Base-by-base conservation (phyloP, 37 sponge, comb jelly and placozoan species). In the Agelas oroides region DNA sequence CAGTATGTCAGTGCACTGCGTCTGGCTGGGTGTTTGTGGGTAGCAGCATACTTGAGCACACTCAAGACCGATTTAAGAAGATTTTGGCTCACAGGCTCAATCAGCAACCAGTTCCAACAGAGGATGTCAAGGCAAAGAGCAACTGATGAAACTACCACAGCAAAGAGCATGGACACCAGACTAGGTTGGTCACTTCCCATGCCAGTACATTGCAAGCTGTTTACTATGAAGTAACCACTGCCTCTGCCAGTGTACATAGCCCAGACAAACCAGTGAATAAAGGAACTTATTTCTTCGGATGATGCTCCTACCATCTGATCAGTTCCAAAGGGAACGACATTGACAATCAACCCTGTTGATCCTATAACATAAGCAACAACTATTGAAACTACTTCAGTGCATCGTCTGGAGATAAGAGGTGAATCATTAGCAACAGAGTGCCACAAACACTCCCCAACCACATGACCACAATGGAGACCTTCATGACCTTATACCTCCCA, bases 401-500 rank as follows among this genome's bases (percentile, higher is more conserved):
- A 46, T 46, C 46, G 8, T 46, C 46, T 12, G 46, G 8, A 8
- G 46, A 46, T 46, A 8, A 8, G 46, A 46, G 46, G 8, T 46
- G 46, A 8, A 46, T 46, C 46, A 46, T 8, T 46, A 46, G 46
- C 46, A 46, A 46, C 46, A 46, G 46, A 46, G 46, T 46, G 46
- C 46, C 46, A 3, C 1, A 39, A 52, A 61, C 63, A n/a, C 27
- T n/a, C 15, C 56, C 59, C 21, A 71, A 24, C 80, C 80, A 80
- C 54, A 80, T 38, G 1, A 65, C 18, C 72, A 56, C 33, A 20
- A 82, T 52, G 40, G 59, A 56, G 73, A 25, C 32, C 19, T 35
- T 23, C 35, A 82, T 53, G 33, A 82, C 83, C n/a, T 59, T 25
- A 35, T 82, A 55, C 34, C 83, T 70, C 21, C 83, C 75, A 18